Base-by-base conservation (phyloP, 1,140 invertebrate genomes). In the Prorops nasuta region DNA sequence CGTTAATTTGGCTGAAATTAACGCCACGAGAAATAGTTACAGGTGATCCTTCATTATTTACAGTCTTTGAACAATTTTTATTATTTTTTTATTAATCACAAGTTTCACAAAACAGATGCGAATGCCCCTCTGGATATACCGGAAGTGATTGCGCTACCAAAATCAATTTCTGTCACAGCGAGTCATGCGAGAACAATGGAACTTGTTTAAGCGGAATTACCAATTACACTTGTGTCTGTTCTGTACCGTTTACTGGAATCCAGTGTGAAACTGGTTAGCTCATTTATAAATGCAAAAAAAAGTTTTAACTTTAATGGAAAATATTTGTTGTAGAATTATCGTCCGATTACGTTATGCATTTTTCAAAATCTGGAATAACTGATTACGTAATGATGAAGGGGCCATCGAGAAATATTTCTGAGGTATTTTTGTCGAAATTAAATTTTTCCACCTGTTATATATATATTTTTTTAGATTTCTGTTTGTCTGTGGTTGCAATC, bases 401-500 rank as follows among this genome's bases (percentile, higher is more conserved):
- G 15, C 76, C 76, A 18, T 20, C 49, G 4, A 44, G 51, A n/a
- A 66, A 77, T 66, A 51, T 82, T 14, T 55, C 47, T 1, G 57
- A 78, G 66, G 79, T 80, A 67, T 28, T 32, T 56, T 54, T 10
- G 24, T 28, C 24, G 4, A 28, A 28, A 28, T 15, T 9, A 35
- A 24, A 8, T 50, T 36, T 9, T 19, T 15, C n/a, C 12, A 41
- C 2, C 9, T 52, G 24, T 34, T 20, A 18, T 43, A 19, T 34
- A 8, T 10, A 3, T 14, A 48, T 41, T 10, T 2, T 63, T 68
- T 49, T 42, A 84, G 72, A 71, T 86, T 10, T 82, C 83, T 3
- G 63, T 82, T 15, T 85, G 84, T 54, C 75, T 87, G n/a, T 89
- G 86, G 87, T 77, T 89, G 61, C 77, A 80, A 58, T 82, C 84